These are phyloP conservation scores for Acrocephalus scirpaceus DNA, from an alignment of 2,797 vertebrate genomes.

Conservation along the genomic window DNA sequence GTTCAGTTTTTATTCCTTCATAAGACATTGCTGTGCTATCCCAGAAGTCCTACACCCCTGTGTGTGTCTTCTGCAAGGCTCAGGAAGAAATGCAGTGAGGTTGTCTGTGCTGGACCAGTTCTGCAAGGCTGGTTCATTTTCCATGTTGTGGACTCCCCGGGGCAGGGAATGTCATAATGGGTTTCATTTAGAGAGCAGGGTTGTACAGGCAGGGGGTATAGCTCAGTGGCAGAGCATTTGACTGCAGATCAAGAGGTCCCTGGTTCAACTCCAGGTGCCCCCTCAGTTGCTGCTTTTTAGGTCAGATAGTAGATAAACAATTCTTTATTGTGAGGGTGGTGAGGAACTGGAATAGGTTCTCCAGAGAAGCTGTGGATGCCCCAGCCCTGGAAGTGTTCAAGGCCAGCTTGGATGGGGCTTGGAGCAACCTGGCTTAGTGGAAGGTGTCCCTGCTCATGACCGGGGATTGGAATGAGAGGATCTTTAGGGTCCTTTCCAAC, in stretches of 20 bases:
- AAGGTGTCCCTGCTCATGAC: not conserved
- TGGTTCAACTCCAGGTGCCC: conserved; percentile 36
- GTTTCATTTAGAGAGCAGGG: accelerated
- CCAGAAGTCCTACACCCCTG: accelerated
- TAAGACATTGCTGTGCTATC: not conserved
- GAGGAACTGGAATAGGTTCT: not conserved
- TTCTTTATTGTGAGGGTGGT: not conserved
- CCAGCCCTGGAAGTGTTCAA: not conserved
- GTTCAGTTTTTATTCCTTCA: not conserved
- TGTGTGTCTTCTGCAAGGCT: not conserved
- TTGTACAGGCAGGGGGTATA: not conserved
- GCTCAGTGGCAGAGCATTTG: conserved; percentile 73
- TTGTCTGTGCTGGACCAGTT: not conserved
- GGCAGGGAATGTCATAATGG: not conserved
- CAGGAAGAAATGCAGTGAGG: not conserved
- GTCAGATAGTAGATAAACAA: not conserved
- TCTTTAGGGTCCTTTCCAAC: not conserved
- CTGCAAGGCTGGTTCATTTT: not conserved
- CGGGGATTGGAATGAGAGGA: not conserved
- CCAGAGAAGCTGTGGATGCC: not conserved
- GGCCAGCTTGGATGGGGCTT: too few relatives aligned
- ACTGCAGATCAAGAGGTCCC: conserved; percentile 73
- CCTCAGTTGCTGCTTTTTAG: accelerated
- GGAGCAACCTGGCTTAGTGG: not conserved
- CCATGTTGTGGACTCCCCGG: not conserved